Evolutionary conservation across 2,888 invertebrate species (phyloP).

Genomic region (Spisula subtruncata): DNA sequence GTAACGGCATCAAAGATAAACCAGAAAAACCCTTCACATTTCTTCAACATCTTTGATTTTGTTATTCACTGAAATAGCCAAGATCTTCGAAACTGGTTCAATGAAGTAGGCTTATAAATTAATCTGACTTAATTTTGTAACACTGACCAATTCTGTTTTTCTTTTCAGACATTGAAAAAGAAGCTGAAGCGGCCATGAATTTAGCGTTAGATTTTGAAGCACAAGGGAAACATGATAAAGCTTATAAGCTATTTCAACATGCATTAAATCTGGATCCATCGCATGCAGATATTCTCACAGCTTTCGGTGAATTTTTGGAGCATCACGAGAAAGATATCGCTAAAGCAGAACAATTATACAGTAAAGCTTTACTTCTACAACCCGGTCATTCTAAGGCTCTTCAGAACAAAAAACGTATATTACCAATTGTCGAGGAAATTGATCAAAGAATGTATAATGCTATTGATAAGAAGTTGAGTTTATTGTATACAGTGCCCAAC

Average conservation of each 20-base stretch:
- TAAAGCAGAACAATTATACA: conserved; percentile 96
- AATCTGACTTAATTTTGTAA: too few relatives aligned
- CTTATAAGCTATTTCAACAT: conserved; percentile 91
- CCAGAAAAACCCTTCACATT: too few relatives aligned
- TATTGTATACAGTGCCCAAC: conserved; percentile 94
- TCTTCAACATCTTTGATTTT: too few relatives aligned
- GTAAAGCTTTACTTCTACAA: conserved; percentile 93
- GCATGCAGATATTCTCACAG: conserved; percentile 96
- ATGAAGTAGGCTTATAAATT: too few relatives aligned
- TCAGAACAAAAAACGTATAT: conserved; percentile 93
- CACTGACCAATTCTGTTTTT: neutral
- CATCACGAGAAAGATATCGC: conserved; percentile 94
- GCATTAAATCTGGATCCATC: conserved; percentile 96
- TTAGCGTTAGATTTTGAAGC: conserved; percentile 95
- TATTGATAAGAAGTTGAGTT: conserved; percentile 95
- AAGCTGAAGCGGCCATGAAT: conserved; percentile 95
- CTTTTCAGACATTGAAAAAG: conserved; percentile 89
- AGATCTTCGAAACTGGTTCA: too few relatives aligned
- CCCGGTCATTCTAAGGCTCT: conserved; percentile 91
- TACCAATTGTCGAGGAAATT: conserved; percentile 94
- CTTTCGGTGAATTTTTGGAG: conserved; percentile 97
- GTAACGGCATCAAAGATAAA: too few relatives aligned
- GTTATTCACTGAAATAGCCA: too few relatives aligned
- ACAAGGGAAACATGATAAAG: conserved; percentile 94
- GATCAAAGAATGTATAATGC: conserved; percentile 93